Percentiles rank a stretch among this genome's conserved stretches.
These are phyloP conservation scores for Allophyes oxyacanthae DNA, from an alignment of 2,888 invertebrate genomes.

Conservation along the genomic window DNA sequence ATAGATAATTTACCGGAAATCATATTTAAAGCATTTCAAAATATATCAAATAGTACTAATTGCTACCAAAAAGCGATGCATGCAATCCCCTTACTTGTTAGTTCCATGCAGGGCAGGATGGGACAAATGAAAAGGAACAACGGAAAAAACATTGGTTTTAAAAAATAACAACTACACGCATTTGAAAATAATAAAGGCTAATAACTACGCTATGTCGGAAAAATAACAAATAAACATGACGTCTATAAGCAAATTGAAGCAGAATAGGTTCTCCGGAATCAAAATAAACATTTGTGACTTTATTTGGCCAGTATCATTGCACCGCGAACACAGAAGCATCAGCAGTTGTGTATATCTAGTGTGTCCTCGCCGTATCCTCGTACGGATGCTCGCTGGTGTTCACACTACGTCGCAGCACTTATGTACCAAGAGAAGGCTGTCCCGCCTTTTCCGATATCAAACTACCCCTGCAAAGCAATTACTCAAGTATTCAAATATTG, in stretches of 20 bases:
- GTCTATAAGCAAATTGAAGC: slow-evolving; percentile 89
- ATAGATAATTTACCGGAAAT: slow-evolving; percentile 73
- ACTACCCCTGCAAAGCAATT: slow-evolving; percentile 82
- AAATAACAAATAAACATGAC: slow-evolving; percentile 86
- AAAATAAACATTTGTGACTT: slow-evolving; percentile 83
- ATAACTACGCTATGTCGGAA: slow-evolving; percentile 78
- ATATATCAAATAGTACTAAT: slow-evolving; percentile 69
- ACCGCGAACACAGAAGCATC: slow-evolving; percentile 81
- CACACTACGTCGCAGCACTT: slow-evolving; percentile 70
- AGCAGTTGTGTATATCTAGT: slow-evolving; percentile 61
- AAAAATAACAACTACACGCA: slow-evolving; percentile 86
- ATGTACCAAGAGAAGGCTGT: slow-evolving; percentile 82
- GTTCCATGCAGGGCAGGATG: slow-evolving; percentile 79
- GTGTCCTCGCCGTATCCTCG: slow-evolving; percentile 54
- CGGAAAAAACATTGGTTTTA: slow-evolving; percentile 88
- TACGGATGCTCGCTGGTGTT: slow-evolving; percentile 70
- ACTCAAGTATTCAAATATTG: slow-evolving; percentile 75
- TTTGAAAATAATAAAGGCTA: slow-evolving; percentile 80
- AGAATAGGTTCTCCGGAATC: slow-evolving; percentile 89
- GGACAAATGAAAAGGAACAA: slow-evolving; percentile 80
- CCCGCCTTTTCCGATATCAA: slow-evolving; percentile 77
- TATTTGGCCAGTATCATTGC: slow-evolving; percentile 89
- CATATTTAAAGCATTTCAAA: slow-evolving; percentile 81
- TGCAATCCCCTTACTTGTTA: slow-evolving; percentile 84
- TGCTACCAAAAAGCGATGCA: slow-evolving; percentile 80